Base-by-base conservation (phyloP, 2,888 invertebrate genomes). In the Unio pictorum region DNA sequence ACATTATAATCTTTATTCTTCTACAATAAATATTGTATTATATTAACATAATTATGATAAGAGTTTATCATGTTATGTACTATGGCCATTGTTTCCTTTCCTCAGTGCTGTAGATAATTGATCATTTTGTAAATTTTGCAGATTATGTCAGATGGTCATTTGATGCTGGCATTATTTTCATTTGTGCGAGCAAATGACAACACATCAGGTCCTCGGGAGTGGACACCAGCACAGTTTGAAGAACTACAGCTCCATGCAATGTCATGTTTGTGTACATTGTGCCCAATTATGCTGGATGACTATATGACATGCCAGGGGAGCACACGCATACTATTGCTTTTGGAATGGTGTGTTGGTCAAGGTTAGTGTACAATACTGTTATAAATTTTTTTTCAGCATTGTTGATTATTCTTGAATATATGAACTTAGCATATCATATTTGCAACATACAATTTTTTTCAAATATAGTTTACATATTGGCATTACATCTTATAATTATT, bases 191-290 rank as follows among this genome's bases (percentile, higher is more conserved):
- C 86, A 58, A 88, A 87, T 71, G 88, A 89, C 72, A 84, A 82
- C 66, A 81, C 71, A 54, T 78, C 81, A 5, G 80, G 81, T 6
- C 85, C 86, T 0, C 71, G 83, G 20, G 87, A 89, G 61, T 90
- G 89, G 90, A 86, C 84, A 20, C 81, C 82, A 15, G 88, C 90
- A 7, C 89, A 90, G 82, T 89, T 88, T 82, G 90, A 90, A 77
- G 90, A 90, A 75, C 75, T 90, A 3, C 90, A 90, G 78, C 86
- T 90, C 17, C 89, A 87, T 58, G 89, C 89, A 3, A 83, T 90
- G 83, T 77, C 87, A 1, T 85, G 87, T 59, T 80, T 90, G 65
- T 84, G 85, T 68, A 88, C 86, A 5, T 80, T 90, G 26, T 86
- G 85, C 54, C 90, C 90, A 1, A 78, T 86, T 55, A 83, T 90